Conservation (phyloP, 2,113 vertebrate genomes). For the Ramphastos sulfuratus region DNA sequence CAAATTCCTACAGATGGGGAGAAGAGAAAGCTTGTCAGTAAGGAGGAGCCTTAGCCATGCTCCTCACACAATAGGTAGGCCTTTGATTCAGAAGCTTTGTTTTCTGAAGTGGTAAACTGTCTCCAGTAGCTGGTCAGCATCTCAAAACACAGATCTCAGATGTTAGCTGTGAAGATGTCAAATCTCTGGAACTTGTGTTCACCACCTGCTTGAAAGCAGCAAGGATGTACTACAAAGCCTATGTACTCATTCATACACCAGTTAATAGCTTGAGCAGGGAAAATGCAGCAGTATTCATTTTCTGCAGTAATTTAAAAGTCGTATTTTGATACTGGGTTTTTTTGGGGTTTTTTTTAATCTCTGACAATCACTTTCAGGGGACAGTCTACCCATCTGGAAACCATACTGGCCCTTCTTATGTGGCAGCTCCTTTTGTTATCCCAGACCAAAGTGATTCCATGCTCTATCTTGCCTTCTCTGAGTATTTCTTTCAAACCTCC, state of each 20-base stretch:
- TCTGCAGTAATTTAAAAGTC: background rate
- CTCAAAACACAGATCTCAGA: background rate
- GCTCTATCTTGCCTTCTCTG: constrained; percentile 72
- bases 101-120: background rate
- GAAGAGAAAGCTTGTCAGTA: background rate
- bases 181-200: background rate
- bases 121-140: background rate
- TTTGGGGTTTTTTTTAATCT: background rate
- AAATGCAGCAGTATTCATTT: background rate
- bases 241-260: background rate
- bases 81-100: background rate
- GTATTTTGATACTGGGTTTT: background rate
- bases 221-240: background rate
- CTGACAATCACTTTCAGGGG: constrained; percentile 53
- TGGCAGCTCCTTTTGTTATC: constrained; percentile 51
- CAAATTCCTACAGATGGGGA: background rate
- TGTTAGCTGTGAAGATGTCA: background rate
- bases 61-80: background rate
- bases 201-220: background rate
- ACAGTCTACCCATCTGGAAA: constrained; percentile 57
- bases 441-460: constrained; percentile 56
- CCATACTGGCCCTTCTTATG: background rate
- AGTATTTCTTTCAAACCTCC: constrained; percentile 72
- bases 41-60: background rate
- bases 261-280: background rate